Percentiles rank a stretch among this genome's conserved stretches.
These are phyloP conservation scores for Acrossocheilus fasciatus DNA, from an alignment of 2,797 vertebrate species.

Conservation along the genomic window DNA sequence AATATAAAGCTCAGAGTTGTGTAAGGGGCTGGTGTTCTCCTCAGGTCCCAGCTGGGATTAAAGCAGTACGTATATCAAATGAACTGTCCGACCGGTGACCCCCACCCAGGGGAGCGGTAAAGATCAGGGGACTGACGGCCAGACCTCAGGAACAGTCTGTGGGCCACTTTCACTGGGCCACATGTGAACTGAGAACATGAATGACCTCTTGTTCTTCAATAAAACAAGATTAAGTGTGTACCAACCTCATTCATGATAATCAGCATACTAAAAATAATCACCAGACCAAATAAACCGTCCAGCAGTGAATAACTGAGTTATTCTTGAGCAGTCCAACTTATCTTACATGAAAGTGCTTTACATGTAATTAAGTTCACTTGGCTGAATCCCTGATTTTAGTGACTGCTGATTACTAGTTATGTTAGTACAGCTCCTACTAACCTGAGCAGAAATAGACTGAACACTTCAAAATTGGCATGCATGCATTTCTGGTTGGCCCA, in stretches of 20 bases:
- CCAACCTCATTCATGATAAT: background rate
- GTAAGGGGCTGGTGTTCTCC: conserved; percentile 48
- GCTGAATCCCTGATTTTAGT: background rate
- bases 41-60: conserved; percentile 62
- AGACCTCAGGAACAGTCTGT: conserved; percentile 63
- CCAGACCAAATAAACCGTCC: conserved; percentile 23
- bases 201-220: conserved; percentile 57
- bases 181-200: conserved; percentile 60
- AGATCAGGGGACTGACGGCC: conserved; percentile 49
- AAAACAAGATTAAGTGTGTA: conserved; percentile 28
- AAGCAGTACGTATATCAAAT: conserved; percentile 69
- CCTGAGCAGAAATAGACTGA: background rate
- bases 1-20: conserved; percentile 58
- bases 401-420: too few species aligned
- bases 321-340: background rate
- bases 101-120: conserved; percentile 66
- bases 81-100: conserved; percentile 74
- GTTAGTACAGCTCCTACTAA: background rate
- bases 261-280: conserved; percentile 20
- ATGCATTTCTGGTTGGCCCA: background rate
- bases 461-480: background rate
- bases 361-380: background rate
- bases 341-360: background rate
- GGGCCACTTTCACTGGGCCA: conserved; percentile 69
- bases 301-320: conserved; percentile 7